Percentiles rank a stretch among this genome's conserved stretches.
phyloP scores from a whole-genome alignment of 2,113 vertebrate genomes.

The Ophiodon elongatus region DNA sequence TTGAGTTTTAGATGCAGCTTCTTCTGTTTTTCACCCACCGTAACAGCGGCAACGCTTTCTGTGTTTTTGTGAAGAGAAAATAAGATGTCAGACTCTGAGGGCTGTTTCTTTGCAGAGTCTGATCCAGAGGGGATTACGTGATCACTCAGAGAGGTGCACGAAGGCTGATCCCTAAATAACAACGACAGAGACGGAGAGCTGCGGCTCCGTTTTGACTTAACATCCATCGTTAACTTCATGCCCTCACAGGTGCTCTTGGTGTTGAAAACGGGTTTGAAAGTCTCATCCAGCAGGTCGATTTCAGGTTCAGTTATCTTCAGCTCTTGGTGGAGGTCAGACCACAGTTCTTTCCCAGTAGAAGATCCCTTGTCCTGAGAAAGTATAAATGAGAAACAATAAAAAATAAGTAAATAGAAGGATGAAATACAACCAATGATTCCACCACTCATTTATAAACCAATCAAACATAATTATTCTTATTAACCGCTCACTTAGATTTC shows the following conservation, averaged over 20 bases:
- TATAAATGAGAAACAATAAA: conserved; percentile 34
- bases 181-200: conserved; percentile 81
- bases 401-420: conserved; percentile 4
- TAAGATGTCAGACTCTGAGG: conserved; percentile 74
- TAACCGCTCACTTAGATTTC: too few species aligned
- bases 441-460: background rate
- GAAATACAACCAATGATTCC: background rate
- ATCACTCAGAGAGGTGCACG: conserved; percentile 53
- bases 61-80: conserved; percentile 53
- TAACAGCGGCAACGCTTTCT: conserved; percentile 11
- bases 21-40: conserved; percentile 35
- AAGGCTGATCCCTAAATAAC: conserved; percentile 70
- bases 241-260: conserved; percentile 52
- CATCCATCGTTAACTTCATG: conserved; percentile 63
- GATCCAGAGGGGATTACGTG: conserved; percentile 29
- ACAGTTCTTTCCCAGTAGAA: conserved; percentile 70
- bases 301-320: conserved; percentile 92
- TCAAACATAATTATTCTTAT: background rate
- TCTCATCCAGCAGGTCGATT: conserved; percentile 78
- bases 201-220: conserved; percentile 77
- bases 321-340: conserved; percentile 89
- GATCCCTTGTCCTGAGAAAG: conserved; percentile 80
- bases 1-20: conserved; percentile 36
- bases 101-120: conserved; percentile 57
- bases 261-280: conserved; percentile 56